phyloP scores from a whole-genome alignment of 2,113 vertebrate species.

The Leucopsar rothschildi region DNA sequence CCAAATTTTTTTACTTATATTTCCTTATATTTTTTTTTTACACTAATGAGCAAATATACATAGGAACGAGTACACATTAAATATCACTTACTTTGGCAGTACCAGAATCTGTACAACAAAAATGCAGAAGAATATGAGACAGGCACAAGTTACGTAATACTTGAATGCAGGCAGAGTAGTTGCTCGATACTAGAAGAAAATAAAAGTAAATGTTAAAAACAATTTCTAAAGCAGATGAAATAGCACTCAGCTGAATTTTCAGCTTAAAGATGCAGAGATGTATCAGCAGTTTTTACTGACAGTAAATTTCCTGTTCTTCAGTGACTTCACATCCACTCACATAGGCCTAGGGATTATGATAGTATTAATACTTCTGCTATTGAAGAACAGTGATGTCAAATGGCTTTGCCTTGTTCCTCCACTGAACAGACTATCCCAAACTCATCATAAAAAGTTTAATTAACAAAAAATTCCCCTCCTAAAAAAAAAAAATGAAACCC shows the following conservation, averaged over 20 bases:
- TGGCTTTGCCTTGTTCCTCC: neutral
- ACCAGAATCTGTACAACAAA: slow-evolving; percentile 95
- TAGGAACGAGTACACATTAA: neutral
- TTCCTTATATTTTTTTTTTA: neutral
- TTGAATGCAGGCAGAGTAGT: slow-evolving; percentile 96
- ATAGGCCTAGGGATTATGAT: neutral
- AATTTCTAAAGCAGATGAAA: neutral
- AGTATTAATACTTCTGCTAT: neutral
- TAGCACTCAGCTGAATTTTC: neutral
- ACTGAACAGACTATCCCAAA: neutral
- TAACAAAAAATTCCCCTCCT: neutral
- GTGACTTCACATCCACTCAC: neutral
- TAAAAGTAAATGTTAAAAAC: neutral
- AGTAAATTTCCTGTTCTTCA: neutral
- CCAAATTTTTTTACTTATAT: neutral
- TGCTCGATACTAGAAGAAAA: slow-evolving; percentile 85
- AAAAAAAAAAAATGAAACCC: neutral
- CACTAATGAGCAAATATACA: neutral
- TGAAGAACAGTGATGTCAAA: neutral
- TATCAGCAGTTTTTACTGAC: neutral
- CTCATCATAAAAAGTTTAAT: neutral
- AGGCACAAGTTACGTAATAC: slow-evolving; percentile 96
- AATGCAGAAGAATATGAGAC: slow-evolving; percentile 95
- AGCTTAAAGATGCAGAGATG: neutral
- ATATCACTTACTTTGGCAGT: slow-evolving; percentile 87